Conservation (phyloP, 2,113 vertebrate species). For the Solea solea region DNA sequence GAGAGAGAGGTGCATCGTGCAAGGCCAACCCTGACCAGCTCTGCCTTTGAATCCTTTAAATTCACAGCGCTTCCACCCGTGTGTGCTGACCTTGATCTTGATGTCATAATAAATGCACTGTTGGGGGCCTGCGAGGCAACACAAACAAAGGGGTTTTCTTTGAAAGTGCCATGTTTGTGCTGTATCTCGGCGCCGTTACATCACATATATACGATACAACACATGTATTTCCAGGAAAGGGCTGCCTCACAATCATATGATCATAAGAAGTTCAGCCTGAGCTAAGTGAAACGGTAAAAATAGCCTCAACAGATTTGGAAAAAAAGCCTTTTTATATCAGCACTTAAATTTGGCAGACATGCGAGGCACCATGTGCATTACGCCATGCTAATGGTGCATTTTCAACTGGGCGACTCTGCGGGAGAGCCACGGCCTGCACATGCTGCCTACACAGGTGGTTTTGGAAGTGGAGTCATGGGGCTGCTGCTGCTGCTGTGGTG, state of each 20-base stretch:
- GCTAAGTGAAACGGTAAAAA: constrained; percentile 5
- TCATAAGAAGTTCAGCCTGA: constrained; percentile 3
- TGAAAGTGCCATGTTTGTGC: background rate
- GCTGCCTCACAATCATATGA: constrained; percentile 3
- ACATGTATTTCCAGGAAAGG: background rate
- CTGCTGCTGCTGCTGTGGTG: background rate
- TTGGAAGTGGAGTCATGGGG: constrained; percentile 50
- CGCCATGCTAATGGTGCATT: constrained; percentile 35
- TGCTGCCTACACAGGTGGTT: constrained; percentile 43
- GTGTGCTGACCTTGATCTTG: constrained; percentile 42
- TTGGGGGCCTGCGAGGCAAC: background rate
- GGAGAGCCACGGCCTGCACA: constrained; percentile 38
- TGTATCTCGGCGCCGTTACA: background rate
- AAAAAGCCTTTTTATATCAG: constrained; percentile 27
- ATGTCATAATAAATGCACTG: constrained; percentile 5
- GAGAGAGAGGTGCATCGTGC: constrained; percentile 33
- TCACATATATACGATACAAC: too few species aligned
- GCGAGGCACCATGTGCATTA: constrained; percentile 31
- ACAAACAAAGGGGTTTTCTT: constrained; percentile 19
- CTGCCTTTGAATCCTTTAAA: constrained; percentile 36
- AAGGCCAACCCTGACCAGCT: background rate
- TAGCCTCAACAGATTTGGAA: background rate
- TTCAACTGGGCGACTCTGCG: constrained; percentile 57
- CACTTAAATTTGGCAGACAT: constrained; percentile 48
- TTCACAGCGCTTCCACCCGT: background rate